Evolutionary conservation across 2,888 invertebrate genomes (phyloP).

Genomic region (Acleris laterana): DNA sequence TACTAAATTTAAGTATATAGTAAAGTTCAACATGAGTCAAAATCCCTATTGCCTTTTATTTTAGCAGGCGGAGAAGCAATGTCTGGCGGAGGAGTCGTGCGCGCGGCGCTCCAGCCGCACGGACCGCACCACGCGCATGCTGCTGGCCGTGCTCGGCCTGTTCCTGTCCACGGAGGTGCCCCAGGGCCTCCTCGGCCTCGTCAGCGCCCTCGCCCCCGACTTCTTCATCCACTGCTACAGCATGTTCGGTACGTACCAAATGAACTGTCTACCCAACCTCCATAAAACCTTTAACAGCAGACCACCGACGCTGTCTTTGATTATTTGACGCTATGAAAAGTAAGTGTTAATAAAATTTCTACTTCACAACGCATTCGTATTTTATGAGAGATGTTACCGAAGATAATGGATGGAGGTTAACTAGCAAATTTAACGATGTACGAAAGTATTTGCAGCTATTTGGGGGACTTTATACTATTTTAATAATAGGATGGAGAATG

Average conservation of each 20-base stretch:
- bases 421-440: constrained; percentile 24
- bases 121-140: constrained; percentile 95
- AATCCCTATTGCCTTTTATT: constrained; percentile 1
- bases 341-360: constrained; percentile 23
- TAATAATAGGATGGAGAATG: no score
- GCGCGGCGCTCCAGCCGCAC: constrained; percentile 80
- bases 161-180: constrained; percentile 96
- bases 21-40: no score
- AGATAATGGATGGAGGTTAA: constrained; percentile 16
- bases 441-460: constrained; percentile 17
- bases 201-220: constrained; percentile 90
- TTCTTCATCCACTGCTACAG: constrained; percentile 93
- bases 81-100: constrained; percentile 69
- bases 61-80: constrained; percentile 72
- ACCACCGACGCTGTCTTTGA: constrained; percentile 13
- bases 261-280: constrained; percentile 18
- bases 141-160: constrained; percentile 92
- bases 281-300: constrained; percentile 34
- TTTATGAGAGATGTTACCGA: constrained; percentile 15
- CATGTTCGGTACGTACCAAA: constrained; percentile 86
- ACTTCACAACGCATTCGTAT: constrained; percentile 14
- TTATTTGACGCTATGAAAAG: constrained; percentile 18
- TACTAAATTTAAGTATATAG: no score
- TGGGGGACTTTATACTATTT: no score
- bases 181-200: constrained; percentile 92